These are phyloP conservation scores for Numenius arquata DNA, from an alignment of 2,113 vertebrate genomes.

Conservation along the genomic window DNA sequence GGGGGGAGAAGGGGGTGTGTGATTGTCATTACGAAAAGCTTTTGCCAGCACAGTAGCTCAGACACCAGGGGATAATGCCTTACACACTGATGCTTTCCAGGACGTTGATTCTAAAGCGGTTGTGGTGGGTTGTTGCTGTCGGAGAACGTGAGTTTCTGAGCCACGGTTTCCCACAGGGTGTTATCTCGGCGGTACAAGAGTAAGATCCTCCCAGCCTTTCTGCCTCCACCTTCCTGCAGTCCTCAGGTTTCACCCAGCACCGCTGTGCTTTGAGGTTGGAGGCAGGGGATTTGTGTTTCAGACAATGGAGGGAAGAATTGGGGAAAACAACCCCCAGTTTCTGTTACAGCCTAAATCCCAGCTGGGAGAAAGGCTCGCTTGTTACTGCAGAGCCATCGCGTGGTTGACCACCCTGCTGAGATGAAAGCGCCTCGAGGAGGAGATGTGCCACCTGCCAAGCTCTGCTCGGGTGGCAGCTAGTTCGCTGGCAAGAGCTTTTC, in stretches of 20 bases:
- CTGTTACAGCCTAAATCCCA: background rate
- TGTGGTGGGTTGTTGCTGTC: background rate
- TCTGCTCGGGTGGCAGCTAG: background rate
- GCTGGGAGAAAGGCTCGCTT: background rate
- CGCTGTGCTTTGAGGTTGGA: background rate
- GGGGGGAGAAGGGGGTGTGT: background rate
- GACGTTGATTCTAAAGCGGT: background rate
- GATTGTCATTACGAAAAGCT: constrained; percentile 39
- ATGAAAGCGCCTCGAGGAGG: background rate
- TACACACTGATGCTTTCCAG: constrained; percentile 43
- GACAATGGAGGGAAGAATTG: background rate
- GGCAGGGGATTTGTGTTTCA: background rate
- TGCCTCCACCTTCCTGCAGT: background rate
- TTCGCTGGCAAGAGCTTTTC: background rate
- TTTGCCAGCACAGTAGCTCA: constrained; percentile 63
- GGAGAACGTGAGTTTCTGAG: background rate
- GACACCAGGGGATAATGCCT: constrained; percentile 41
- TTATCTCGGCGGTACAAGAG: background rate
- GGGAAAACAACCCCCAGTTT: background rate
- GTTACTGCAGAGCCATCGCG: background rate
- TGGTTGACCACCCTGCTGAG: background rate
- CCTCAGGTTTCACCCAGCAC: background rate
- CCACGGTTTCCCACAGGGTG: background rate
- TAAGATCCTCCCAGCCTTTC: background rate
- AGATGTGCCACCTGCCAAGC: background rate